phyloP scores from a whole-genome alignment of 2,113 vertebrate species.

The Brachyhypopomus occidentalis region DNA sequence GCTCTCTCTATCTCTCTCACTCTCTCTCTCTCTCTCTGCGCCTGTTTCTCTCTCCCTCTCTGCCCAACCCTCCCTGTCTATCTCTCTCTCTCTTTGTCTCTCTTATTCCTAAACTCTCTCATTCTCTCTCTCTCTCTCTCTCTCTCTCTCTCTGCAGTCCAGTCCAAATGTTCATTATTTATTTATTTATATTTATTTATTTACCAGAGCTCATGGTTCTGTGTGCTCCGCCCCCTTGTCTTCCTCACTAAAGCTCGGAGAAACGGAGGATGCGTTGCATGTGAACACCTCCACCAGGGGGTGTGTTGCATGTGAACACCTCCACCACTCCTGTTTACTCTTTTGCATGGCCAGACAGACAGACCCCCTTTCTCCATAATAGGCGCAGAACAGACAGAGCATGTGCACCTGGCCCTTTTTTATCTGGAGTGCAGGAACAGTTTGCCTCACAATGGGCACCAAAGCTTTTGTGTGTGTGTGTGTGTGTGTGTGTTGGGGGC shows the following conservation, averaged over 20 bases:
- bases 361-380: background rate
- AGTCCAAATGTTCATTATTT: no score
- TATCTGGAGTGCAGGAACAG: background rate
- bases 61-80: constrained; percentile 13
- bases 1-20: constrained; percentile 59
- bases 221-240: constrained; percentile 29
- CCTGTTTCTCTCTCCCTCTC: constrained; percentile 55
- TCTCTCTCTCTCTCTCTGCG: constrained; percentile 57
- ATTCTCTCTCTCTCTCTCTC: constrained; percentile 49
- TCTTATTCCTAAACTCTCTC: constrained; percentile 48
- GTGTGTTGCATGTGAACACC: constrained; percentile 11
- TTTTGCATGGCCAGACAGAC: background rate
- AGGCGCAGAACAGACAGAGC: constrained; percentile 49
- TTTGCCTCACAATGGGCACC: constrained; percentile 28
- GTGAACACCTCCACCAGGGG: constrained; percentile 28
- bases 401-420: constrained; percentile 64
- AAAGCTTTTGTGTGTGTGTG: constrained; percentile 28
- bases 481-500: constrained; percentile 70
- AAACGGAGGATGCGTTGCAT: background rate
- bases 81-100: constrained; percentile 58
- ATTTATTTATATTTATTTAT: no score
- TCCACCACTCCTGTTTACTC: constrained; percentile 22
- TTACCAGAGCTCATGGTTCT: background rate
- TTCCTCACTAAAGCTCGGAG: background rate
- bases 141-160: constrained; percentile 30